phyloP scores from a whole-genome alignment of 2,888 invertebrate species.

The Drosophila atroscutellata region DNA sequence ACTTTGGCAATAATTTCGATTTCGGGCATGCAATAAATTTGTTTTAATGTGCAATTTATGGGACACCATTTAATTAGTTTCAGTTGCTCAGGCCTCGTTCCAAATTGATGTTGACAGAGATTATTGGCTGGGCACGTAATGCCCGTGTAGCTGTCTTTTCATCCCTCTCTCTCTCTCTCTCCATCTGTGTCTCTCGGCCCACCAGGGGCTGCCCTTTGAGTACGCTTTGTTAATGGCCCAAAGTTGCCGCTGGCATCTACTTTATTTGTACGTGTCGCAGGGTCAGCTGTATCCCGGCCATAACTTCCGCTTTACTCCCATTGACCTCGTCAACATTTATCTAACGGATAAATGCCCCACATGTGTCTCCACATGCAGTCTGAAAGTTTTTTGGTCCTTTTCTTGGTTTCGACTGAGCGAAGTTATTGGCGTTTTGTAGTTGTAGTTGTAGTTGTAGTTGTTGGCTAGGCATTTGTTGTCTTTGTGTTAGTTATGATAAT shows the following conservation, averaged over 20 bases:
- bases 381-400: constrained; percentile 50
- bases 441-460: constrained; percentile 2
- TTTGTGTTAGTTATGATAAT: constrained; percentile 79
- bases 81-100: constrained; percentile 59
- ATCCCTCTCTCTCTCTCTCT: constrained; percentile 1
- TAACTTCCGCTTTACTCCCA: constrained; percentile 78
- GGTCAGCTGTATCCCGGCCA: constrained; percentile 60
- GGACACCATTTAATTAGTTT: constrained; percentile 84
- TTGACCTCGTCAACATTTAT: constrained; percentile 78
- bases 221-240: constrained; percentile 60
- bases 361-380: constrained; percentile 30
- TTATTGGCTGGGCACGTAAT: constrained; percentile 79
- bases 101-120: constrained; percentile 83
- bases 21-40: constrained; percentile 81
- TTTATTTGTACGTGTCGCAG: constrained; percentile 74
- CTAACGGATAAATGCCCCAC: constrained; percentile 66
- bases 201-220: constrained; percentile 17
- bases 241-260: constrained; percentile 63
- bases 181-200: background rate
- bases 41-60: constrained; percentile 83
- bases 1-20: constrained; percentile 81
- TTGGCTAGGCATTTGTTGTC: constrained; percentile 45
- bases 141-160: constrained; percentile 45
- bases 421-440: constrained; percentile 65
- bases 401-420: constrained; percentile 22